phyloP scores from a whole-genome alignment of 2,888 invertebrate genomes.

The Cordilura impudica region DNA sequence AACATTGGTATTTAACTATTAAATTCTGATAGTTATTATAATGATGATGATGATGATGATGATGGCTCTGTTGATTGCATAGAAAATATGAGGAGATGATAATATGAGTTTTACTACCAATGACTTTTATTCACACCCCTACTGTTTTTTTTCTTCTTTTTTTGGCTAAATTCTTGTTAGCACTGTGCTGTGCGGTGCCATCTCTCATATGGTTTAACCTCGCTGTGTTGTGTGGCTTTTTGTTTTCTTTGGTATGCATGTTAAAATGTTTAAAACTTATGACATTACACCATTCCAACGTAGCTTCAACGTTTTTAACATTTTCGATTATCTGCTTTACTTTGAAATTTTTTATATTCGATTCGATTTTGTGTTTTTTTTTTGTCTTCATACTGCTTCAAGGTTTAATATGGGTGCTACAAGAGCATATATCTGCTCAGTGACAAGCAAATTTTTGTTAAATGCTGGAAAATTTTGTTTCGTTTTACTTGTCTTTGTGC shows the following conservation, averaged over 20 bases:
- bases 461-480: conserved; percentile 25
- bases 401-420: conserved; percentile 21
- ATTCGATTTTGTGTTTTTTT: neutral
- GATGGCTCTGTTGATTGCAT: conserved; percentile 40
- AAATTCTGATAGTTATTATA: conserved; percentile 22
- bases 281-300: conserved; percentile 45
- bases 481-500: conserved; percentile 18
- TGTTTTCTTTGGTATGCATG: conserved; percentile 32
- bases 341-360: conserved; percentile 11
- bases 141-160: no score
- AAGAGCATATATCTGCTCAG: neutral
- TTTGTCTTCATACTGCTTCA: conserved; percentile 26
- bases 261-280: conserved; percentile 47
- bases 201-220: neutral
- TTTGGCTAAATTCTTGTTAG: neutral
- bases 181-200: conserved; percentile 11
- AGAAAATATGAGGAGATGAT: conserved; percentile 23
- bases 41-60: conserved; percentile 6
- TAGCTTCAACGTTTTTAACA: conserved; percentile 53
- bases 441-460: conserved; percentile 16
- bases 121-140: neutral
- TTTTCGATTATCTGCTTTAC: conserved; percentile 56
- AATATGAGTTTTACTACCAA: conserved; percentile 2
- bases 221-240: conserved; percentile 15
- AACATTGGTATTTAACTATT: neutral